These are phyloP conservation scores for Drosophila tripunctata DNA, from an alignment of 2,888 invertebrate genomes.

Conservation along the genomic window DNA sequence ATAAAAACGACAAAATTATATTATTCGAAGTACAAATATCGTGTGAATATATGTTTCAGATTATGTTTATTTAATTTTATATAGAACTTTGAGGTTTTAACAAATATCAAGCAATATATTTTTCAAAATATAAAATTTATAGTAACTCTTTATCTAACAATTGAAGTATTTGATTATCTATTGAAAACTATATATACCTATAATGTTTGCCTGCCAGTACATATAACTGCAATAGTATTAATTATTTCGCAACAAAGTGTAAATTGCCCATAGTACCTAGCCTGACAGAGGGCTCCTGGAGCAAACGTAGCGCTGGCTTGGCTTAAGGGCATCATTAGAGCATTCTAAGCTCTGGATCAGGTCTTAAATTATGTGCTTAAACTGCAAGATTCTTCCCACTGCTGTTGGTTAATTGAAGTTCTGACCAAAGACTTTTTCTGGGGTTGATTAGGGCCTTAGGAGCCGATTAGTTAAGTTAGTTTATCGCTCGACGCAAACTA, in stretches of 20 bases:
- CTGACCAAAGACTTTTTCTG: not conserved
- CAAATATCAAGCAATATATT: no score
- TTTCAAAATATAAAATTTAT: no score
- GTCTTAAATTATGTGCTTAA: constrained; percentile 58
- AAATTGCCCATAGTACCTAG: not conserved
- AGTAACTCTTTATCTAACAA: no score
- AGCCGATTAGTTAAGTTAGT: constrained; percentile 16
- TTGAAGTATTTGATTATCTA: no score
- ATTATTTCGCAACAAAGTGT: not conserved
- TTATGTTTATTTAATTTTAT: no score
- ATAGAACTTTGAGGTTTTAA: no score
- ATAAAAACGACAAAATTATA: no score
- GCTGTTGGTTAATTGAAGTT: constrained; percentile 39
- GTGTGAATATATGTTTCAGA: no score
- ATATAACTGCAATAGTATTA: no score
- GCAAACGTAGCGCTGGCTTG: constrained; percentile 1
- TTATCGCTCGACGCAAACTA: constrained; percentile 16
- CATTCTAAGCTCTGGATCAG: constrained; percentile 44
- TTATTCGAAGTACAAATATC: no score
- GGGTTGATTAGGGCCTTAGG: constrained; percentile 24
- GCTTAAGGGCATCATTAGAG: constrained; percentile 63
- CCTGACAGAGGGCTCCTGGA: not conserved
- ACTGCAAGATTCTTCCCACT: constrained; percentile 12
- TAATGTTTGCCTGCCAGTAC: not conserved
- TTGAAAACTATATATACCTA: no score